Evolutionary conservation across 30 jellyfish, hydroid and myxozoan genomes (phyloP).

Genomic region (Nemopilema nomurai): DNA sequence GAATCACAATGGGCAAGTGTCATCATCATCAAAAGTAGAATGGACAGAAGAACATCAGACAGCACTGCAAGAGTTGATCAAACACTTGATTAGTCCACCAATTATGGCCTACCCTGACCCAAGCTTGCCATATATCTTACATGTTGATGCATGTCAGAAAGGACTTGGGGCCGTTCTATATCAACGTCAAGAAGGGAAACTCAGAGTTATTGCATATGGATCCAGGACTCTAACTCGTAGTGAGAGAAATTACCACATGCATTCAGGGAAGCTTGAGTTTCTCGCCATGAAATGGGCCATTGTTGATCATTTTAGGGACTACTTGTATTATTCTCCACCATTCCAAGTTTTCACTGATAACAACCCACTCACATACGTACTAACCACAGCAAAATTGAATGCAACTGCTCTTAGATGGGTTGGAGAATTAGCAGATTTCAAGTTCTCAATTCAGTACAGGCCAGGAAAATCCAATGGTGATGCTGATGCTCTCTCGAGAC

Average conservation of each 20-base stretch:
- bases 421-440: constrained; percentile 43
- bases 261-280: constrained; percentile 58
- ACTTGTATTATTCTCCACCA: constrained; percentile 51
- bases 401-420: constrained; percentile 49
- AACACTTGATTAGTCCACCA: constrained; percentile 38
- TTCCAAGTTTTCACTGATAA: constrained; percentile 37
- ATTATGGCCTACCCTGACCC: constrained; percentile 65
- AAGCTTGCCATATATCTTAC: constrained; percentile 36
- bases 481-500: constrained; percentile 43
- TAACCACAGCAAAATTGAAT: constrained; percentile 38
- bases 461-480: constrained; percentile 56
- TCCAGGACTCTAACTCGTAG: constrained; percentile 40
- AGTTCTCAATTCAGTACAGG: constrained; percentile 33
- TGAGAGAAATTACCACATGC: constrained; percentile 57
- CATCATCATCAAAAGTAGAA: constrained; percentile 31
- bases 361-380: constrained; percentile 33
- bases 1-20: constrained; percentile 37
- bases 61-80: constrained; percentile 42
- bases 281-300: constrained; percentile 72
- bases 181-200: constrained; percentile 36
- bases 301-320: constrained; percentile 38
- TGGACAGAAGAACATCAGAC: constrained; percentile 41
- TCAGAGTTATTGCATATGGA: constrained; percentile 57
- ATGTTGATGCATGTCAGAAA: constrained; percentile 31
- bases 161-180: constrained; percentile 56